Percentiles rank a stretch among this genome's conserved stretches.
phyloP scores from a whole-genome alignment of 2,113 vertebrate species.

The Tetrax tetrax region DNA sequence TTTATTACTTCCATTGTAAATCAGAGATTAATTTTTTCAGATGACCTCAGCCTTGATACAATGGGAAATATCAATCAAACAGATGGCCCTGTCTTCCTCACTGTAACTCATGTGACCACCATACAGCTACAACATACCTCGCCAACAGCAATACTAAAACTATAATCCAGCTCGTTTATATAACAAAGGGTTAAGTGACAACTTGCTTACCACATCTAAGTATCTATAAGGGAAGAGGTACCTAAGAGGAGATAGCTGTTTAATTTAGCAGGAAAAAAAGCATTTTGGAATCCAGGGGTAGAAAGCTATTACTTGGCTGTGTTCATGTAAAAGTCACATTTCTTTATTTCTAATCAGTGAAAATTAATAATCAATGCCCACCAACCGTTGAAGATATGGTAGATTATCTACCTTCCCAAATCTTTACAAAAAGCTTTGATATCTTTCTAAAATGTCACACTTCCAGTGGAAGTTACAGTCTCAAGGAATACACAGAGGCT shows the following conservation, averaged over 20 bases:
- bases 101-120: constrained; percentile 2
- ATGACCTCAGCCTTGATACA: constrained; percentile 50
- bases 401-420: not conserved
- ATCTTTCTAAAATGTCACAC: not conserved
- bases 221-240: not conserved
- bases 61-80: constrained; percentile 45
- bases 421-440: not conserved
- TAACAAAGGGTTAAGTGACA: constrained; percentile 12
- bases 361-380: not conserved
- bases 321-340: not conserved
- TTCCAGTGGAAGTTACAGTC: not conserved
- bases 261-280: not conserved
- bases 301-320: not conserved
- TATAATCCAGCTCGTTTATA: not conserved
- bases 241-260: not conserved
- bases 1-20: constrained; percentile 63
- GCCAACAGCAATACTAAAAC: constrained; percentile 14
- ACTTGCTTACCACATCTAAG: not conserved
- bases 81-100: constrained; percentile 3
- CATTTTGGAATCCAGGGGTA: not conserved
- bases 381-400: not conserved
- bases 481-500: not conserved
- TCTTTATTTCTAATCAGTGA: not conserved
- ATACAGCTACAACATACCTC: not conserved
- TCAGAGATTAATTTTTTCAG: constrained; percentile 48